phyloP scores from a whole-genome alignment of 2,888 invertebrate species.

The Eilema caniola region DNA sequence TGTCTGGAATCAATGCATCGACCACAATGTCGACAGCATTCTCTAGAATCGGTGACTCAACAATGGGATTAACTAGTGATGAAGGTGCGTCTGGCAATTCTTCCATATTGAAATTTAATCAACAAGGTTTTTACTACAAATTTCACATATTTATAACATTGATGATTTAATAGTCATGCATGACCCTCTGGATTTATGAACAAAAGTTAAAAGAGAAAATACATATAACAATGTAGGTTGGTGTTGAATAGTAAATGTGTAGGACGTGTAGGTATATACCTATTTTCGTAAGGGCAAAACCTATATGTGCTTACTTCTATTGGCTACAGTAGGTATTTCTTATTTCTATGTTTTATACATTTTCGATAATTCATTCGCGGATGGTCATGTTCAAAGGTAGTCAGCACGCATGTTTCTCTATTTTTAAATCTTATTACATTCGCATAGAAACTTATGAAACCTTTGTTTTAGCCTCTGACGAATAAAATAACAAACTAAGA shows the following conservation, averaged over 20 bases:
- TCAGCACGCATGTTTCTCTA: no score
- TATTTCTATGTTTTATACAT: no score
- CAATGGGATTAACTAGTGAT: conserved; percentile 36
- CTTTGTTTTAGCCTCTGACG: no score
- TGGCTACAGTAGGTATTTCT: no score
- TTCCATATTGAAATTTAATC: conserved; percentile 40
- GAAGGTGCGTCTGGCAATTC: conserved; percentile 28
- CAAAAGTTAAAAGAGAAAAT: conserved; percentile 36
- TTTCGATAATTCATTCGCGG: no score
- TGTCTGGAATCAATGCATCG: conserved; percentile 8
- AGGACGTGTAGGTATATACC: neutral
- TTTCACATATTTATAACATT: conserved; percentile 55
- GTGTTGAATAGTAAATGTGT: neutral
- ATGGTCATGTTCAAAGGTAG: no score
- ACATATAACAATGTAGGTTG: neutral
- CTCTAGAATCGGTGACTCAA: conserved; percentile 13
- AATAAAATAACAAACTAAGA: no score
- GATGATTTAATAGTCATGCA: conserved; percentile 59
- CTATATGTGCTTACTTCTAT: no score
- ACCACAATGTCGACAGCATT: conserved; percentile 15
- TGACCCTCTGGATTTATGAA: conserved; percentile 65
- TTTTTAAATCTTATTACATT: no score
- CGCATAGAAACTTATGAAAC: no score
- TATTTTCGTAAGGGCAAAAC: no score
- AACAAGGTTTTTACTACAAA: conserved; percentile 46